Evolutionary conservation across 2,888 invertebrate species (phyloP).

Genomic region (Chloromyia formosa): DNA sequence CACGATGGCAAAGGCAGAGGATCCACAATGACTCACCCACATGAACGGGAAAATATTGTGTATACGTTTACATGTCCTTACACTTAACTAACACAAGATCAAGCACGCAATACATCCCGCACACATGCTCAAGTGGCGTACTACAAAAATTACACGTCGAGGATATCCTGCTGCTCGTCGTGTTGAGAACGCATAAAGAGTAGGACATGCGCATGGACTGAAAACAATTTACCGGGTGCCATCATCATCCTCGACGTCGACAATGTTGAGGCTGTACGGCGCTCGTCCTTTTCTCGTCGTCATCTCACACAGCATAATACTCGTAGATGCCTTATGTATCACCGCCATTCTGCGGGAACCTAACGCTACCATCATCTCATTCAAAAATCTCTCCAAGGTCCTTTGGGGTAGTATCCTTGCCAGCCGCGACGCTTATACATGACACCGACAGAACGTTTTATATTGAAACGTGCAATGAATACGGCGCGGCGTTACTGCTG

Average conservation of each 20-base stretch:
- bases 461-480: slow-evolving; percentile 5
- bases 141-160: slow-evolving; percentile 35
- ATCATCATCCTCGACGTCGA: background rate
- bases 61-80: background rate
- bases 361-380: slow-evolving; percentile 17
- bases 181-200: background rate
- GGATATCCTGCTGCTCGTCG: slow-evolving; percentile 2
- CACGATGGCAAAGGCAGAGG: background rate
- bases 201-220: slow-evolving; percentile 25
- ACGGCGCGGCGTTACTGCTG: background rate
- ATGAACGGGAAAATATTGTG: background rate
- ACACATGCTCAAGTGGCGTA: slow-evolving; percentile 4
- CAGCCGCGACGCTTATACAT: background rate
- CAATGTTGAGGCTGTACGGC: no score
- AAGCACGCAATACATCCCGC: background rate
- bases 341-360: slow-evolving; percentile 3
- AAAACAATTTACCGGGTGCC: slow-evolving; percentile 13
- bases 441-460: background rate
- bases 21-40: background rate
- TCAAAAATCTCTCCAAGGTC: slow-evolving; percentile 41
- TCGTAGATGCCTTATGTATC: background rate
- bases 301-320: no score
- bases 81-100: background rate
- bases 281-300: no score
- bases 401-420: slow-evolving; percentile 22